Evolutionary conservation across 2,113 vertebrate genomes (phyloP).

Genomic region (Lampris megalopsis): DNA sequence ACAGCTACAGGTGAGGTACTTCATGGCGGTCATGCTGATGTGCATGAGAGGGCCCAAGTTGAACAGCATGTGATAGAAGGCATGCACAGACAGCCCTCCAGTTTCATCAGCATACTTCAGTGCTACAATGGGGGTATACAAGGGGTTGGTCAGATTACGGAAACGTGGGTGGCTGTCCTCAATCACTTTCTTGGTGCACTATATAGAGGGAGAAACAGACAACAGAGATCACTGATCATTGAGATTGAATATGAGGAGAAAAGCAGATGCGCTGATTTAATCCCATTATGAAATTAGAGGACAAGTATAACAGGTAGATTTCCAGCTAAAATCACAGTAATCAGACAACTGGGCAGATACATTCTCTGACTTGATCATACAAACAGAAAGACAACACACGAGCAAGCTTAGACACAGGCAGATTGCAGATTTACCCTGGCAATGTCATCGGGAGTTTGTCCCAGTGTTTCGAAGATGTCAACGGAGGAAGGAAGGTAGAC

Average conservation of each 20-base stretch:
- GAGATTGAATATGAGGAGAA: too few relatives aligned
- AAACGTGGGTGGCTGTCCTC: constrained; percentile 85
- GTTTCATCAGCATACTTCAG: constrained; percentile 89
- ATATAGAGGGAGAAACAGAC: constrained; percentile 36
- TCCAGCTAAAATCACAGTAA: too few relatives aligned
- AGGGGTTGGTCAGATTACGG: constrained; percentile 86
- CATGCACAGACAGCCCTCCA: constrained; percentile 85
- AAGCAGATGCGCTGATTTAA: too few relatives aligned
- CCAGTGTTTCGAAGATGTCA: constrained; percentile 82
- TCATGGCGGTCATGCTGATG: constrained; percentile 83
- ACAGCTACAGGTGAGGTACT: constrained; percentile 86
- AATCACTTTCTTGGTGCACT: constrained; percentile 87
- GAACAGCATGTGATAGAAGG: constrained; percentile 90
- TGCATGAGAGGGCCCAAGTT: constrained; percentile 86
- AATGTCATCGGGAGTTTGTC: constrained; percentile 81
- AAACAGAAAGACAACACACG: neutral
- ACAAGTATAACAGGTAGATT: too few relatives aligned
- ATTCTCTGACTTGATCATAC: neutral
- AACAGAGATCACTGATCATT: neutral
- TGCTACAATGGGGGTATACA: constrained; percentile 87
- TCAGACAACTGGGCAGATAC: too few relatives aligned
- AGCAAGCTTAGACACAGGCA: neutral
- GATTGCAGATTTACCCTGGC: constrained; percentile 74
- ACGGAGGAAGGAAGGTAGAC: constrained; percentile 81
- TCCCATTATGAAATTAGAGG: too few relatives aligned